A percentile compares a stretch with the other conserved stretches of the same genome.
Conservation (phyloP, 1,140 invertebrate species). For the Orchestia grillus region DNA sequence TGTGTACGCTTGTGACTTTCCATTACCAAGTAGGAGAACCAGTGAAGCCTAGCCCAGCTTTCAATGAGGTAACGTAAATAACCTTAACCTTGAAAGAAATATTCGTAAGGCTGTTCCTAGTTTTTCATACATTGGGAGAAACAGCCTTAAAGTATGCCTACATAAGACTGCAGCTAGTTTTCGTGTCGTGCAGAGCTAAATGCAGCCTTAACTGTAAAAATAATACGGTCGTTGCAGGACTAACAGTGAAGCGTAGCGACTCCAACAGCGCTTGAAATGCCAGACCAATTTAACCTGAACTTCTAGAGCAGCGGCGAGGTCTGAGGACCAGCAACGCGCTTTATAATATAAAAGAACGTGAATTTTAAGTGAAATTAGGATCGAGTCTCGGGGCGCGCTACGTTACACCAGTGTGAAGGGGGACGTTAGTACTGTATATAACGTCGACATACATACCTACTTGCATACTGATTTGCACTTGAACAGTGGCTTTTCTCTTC, state of each 20-base stretch:
- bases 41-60: too few relatives aligned
- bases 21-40: too few relatives aligned
- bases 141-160: too few relatives aligned
- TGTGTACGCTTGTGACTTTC: too few relatives aligned
- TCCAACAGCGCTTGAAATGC: background rate
- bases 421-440: background rate
- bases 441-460: background rate
- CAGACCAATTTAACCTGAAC: background rate
- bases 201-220: too few relatives aligned
- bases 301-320: background rate
- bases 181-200: too few relatives aligned
- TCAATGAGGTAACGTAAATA: too few relatives aligned
- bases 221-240: background rate
- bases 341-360: background rate
- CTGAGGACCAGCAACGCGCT: background rate
- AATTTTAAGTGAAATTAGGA: background rate
- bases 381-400: background rate
- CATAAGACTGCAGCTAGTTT: too few relatives aligned
- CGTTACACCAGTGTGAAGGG: background rate
- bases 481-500: background rate
- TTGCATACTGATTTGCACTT: background rate
- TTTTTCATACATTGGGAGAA: too few relatives aligned
- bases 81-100: background rate
- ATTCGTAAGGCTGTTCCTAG: background rate
- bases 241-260: background rate